Conservation (phyloP, 2,797 vertebrate genomes). For the Falco novaeseelandiae region DNA sequence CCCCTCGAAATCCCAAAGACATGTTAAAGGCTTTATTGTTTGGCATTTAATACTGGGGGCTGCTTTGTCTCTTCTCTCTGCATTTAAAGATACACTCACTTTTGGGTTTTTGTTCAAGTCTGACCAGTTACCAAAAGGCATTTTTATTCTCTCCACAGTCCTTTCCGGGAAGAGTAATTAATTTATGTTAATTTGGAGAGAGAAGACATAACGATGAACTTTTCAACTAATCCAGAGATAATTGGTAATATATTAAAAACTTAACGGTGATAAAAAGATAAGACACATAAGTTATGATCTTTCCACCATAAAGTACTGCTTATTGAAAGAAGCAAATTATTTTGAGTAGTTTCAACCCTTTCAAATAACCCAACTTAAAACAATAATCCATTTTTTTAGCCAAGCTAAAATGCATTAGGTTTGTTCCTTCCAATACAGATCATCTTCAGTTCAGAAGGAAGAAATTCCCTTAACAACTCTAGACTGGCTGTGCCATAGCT, state of each 20-base stretch:
- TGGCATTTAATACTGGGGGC: background rate
- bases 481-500: background rate
- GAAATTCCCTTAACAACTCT: background rate
- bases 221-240: slow-evolving; percentile 33
- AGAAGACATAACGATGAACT: slow-evolving; percentile 21
- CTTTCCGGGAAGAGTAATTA: slow-evolving; percentile 44
- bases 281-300: background rate
- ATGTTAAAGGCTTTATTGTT: slow-evolving; percentile 58
- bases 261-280: slow-evolving; percentile 22
- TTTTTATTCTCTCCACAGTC: slow-evolving; percentile 28
- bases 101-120: background rate
- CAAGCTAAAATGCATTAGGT: background rate
- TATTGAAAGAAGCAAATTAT: slow-evolving; percentile 16
- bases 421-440: background rate
- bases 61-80: slow-evolving; percentile 43
- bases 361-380: background rate
- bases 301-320: background rate
- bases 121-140: slow-evolving; percentile 42
- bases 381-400: background rate
- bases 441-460: background rate
- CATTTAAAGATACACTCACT: slow-evolving; percentile 27
- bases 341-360: background rate
- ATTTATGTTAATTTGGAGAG: slow-evolving; percentile 47
- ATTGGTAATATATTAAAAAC: background rate
- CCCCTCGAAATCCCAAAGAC: slow-evolving; percentile 9